These are phyloP conservation scores for Lepus americanus DNA, from an alignment of 2,113 vertebrate genomes.

Conservation along the genomic window DNA sequence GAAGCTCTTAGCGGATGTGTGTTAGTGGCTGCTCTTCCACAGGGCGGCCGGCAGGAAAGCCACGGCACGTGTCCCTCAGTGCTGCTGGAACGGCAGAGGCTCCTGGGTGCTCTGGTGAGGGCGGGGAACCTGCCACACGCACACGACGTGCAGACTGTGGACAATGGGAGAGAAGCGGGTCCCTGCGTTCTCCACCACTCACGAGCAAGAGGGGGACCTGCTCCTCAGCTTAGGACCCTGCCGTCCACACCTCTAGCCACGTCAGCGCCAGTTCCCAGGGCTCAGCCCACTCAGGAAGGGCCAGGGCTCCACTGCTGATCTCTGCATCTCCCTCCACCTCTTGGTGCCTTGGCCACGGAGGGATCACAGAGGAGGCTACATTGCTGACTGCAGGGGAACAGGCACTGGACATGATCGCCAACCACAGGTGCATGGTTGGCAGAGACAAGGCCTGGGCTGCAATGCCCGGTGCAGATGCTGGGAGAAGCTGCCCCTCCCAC, in stretches of 20 bases:
- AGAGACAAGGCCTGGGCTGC: too few species aligned
- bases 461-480: too few species aligned
- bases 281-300: not conserved
- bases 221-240: not conserved
- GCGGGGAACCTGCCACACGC: accelerated
- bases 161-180: not conserved
- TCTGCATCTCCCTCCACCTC: not conserved
- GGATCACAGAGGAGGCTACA: not conserved
- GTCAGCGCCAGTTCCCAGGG: not conserved
- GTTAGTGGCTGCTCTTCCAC: constrained; percentile 44
- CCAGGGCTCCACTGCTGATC: not conserved
- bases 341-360: not conserved
- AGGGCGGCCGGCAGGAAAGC: not conserved
- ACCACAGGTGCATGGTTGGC: too few species aligned
- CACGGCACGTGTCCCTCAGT: too few species aligned
- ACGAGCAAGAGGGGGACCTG: not conserved
- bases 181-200: not conserved
- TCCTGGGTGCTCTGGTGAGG: too few species aligned
- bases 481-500: too few species aligned
- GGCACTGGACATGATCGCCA: too few species aligned
- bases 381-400: not conserved
- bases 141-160: not conserved
- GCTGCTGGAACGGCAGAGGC: too few species aligned
- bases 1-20: not conserved
- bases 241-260: not conserved